Evolutionary conservation across 2,888 invertebrate species (phyloP), one percentile per base, ranked within the genome.

Genomic region (Ochlodes sylvanus): DNA sequence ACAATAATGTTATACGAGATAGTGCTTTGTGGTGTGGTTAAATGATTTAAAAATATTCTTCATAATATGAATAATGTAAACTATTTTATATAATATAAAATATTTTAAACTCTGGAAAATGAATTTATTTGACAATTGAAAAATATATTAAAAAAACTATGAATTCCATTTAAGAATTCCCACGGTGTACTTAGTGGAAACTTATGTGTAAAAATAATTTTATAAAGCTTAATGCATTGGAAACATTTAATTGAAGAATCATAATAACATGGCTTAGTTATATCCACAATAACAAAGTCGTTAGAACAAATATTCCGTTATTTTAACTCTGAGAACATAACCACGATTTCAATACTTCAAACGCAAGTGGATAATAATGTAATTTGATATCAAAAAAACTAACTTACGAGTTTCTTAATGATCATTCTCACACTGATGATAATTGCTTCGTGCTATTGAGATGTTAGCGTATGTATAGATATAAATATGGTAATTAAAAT

Each of bases 391-490:
- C 12, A 60, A 32, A 66, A 66, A 66, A 66, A 66, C 38, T 52
- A 52, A 52, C 42, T 54, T 66, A 66, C 60, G 60, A 54, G 57
- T 65, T 65, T 66, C 66, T 60, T 66, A 66, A 66, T 60, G 66
- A 66, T 60, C 42, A 66, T 66, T 66, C 58, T 41, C 60, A 66
- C 60, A 66, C 58, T 60, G 66, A 66, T 54, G 60, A 66, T 66
- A 66, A 66, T 66, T 66, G 52, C 66, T 66, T 66, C 60, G 41
- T 66, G 66, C 52, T 60, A 66, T 60, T 66, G 60, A 66, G 66
- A 60, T 60, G 54, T 66, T 54, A 66, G 54, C 42, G 54, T 60
- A 60, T 54, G 60, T 17, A 54, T 42, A 65, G 14, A 14, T 56
- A 34, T 17, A 64, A 44, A 34, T 64, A 17, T 56, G 19, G 32